Base-by-base conservation (phyloP, 2,888 invertebrate species). In the Leucozona laternaria region DNA sequence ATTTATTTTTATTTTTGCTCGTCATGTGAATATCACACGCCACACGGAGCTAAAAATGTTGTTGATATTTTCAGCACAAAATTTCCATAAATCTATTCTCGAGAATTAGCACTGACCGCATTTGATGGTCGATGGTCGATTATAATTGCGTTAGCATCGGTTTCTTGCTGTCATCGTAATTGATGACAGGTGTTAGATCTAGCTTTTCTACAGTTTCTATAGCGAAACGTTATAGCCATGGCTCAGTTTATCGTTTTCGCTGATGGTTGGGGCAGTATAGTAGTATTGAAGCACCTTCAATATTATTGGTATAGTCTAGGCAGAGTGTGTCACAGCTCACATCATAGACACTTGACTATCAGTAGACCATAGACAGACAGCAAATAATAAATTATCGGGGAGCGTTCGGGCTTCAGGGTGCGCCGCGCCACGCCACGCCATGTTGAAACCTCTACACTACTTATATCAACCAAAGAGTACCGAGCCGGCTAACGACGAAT, bases 371-470 rank as follows among this genome's bases (percentile, higher is more conserved):
- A 84, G 79, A 79, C 84, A 76, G 79, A 84, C 64, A 53, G 66
- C 79, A 79, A 79, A 84, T 76, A 79, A 60, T 84, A 75, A 68
- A 75, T 84, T 70, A 79, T 70, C 62, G n/a, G 25, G 45, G n/a
- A 22, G 6, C 37, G 11, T 31, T 10, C 40, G 22, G 15, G 22
- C 25, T 11, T 20, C 15, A 8, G 45, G 43, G 64, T 15, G 48
- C n/a, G n/a, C n/a, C n/a, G n/a, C n/a, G n/a, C n/a, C n/a, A n/a
- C n/a, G n/a, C 8, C 31, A 31, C 15, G 62, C 17, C 1, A 11
- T n/a, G 6, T 53, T 40, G 11, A 53, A 22, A 20, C 72, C 17
- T 53, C 31, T 40, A 25, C 6, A 15, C n/a, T n/a, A n/a, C n/a
- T n/a, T n/a, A n/a, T n/a, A n/a, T 25, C 53, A 53, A 15, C 22